Base-by-base conservation (phyloP, 2,888 invertebrate genomes). In the Arrhopalites spinosus region DNA sequence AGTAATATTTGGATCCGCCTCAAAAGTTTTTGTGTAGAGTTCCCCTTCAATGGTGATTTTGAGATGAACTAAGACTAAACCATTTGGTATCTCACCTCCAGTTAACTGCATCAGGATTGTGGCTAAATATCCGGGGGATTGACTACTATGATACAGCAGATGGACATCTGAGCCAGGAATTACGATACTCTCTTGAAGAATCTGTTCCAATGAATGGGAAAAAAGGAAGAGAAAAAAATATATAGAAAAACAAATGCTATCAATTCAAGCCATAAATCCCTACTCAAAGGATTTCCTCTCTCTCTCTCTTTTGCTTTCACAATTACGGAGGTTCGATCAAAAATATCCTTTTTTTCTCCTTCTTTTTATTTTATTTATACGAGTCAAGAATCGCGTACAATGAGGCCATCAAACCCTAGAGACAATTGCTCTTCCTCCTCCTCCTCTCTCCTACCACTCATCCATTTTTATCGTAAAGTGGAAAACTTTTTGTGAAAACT, bases 121-220 rank as follows among this genome's bases (percentile, higher is more conserved):
- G 71, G 98, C 96, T 81, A 95, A 88, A 86, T 97, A 98, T 61
- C 97, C 98, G 1, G 94, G 92, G 0, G 96, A 93, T 86, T 97
- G 94, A 71, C 95, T 95, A 82, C 96, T 97, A 85, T 96, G 94
- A 87, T 99, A 98, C 83, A 98, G 93, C 81, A 99, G 88, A 85
- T 96, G 93, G 11, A 98, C 90, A 81, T 93, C 92, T 11, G 97
- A 97, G 63, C 96, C 96, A 5, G 97, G 96, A 81, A 98, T 95
- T 73, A 92, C 90, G 80, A 98, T 93, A 81, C 94, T 94, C 87
- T 98, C 97, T 87, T 96, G 97, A n/a, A 97, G 91, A 84, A 97
- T 96, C 94, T 95, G 88, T 67, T 84, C 84, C 76, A 74, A 13
- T 17, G 27, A 5, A 69, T 20, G 23, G 56, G 20, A 75, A 43